Evolutionary conservation across 2,797 vertebrate genomes (phyloP).

Genomic region (Bucorvus abyssinicus): DNA sequence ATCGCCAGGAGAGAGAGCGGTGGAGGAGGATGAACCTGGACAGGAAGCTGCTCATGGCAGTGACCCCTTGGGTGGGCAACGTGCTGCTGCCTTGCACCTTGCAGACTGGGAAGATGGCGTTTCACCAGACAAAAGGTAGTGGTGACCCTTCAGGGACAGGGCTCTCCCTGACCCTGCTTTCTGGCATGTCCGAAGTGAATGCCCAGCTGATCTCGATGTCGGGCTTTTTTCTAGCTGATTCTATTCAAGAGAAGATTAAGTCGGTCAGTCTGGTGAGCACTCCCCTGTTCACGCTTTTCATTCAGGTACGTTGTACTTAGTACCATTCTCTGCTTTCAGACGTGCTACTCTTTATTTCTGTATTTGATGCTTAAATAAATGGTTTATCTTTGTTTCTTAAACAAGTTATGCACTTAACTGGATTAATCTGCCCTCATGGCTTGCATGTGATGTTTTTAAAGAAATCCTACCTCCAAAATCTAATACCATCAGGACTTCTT

Average conservation of each 20-base stretch:
- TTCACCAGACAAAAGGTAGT: conserved; percentile 67
- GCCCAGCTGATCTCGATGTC: background rate
- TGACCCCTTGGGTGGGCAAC: conserved; percentile 87
- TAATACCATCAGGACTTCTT: background rate
- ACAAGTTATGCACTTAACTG: background rate
- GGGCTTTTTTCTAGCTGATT: conserved; percentile 53
- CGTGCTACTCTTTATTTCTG: background rate
- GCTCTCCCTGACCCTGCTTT: background rate
- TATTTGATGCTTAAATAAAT: background rate
- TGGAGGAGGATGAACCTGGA: conserved; percentile 44
- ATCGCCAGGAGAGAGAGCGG: background rate
- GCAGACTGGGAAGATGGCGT: background rate
- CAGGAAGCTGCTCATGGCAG: conserved; percentile 76
- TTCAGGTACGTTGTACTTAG: conserved; percentile 72
- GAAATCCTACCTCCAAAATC: background rate
- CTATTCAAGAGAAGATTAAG: conserved; percentile 63
- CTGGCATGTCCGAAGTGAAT: background rate
- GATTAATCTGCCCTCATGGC: background rate
- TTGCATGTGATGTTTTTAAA: background rate
- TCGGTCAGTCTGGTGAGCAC: conserved; percentile 71
- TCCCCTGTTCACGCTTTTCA: conserved; percentile 80
- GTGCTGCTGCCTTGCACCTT: conserved; percentile 66
- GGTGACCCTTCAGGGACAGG: background rate
- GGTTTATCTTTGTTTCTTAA: background rate
- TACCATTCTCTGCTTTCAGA: background rate